A percentile compares a stretch with the other conserved stretches of the same genome.
Conservation (phyloP, 2,113 vertebrate genomes). For the Cinclus cinclus region DNA sequence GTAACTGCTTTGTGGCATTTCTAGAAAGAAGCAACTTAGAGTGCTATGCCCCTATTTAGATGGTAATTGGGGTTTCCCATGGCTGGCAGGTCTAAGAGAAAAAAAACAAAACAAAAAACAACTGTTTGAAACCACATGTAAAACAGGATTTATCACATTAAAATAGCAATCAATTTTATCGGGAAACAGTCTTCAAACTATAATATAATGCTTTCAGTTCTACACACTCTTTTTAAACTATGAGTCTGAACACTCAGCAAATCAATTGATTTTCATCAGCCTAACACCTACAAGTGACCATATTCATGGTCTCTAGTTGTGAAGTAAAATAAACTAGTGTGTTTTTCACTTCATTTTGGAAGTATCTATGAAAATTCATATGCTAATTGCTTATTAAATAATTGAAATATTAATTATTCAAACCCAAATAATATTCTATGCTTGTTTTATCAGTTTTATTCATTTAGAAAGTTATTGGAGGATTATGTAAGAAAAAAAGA, state of each 20-base stretch:
- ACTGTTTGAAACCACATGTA: neutral
- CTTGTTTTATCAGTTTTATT: neutral
- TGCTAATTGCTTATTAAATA: neutral
- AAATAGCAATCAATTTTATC: neutral
- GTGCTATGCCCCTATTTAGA: neutral
- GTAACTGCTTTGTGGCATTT: neutral
- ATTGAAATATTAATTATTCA: neutral
- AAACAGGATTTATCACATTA: neutral
- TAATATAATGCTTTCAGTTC: neutral
- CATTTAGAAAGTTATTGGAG: neutral
- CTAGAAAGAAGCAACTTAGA: neutral
- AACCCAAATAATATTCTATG: neutral
- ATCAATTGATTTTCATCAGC: neutral
- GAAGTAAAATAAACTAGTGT: neutral
- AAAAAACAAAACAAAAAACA: neutral
- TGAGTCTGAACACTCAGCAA: neutral
- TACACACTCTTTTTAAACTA: neutral
- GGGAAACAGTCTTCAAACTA: neutral
- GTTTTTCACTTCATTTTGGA: neutral
- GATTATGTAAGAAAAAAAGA: neutral
- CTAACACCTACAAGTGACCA: neutral
- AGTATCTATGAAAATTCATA: neutral
- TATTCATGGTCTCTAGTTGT: neutral
- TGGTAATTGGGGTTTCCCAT: neutral
- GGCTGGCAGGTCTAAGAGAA: neutral